These are phyloP conservation scores for Camelus bactrianus DNA, from an alignment of 2,113 vertebrate genomes.

Conservation along the genomic window DNA sequence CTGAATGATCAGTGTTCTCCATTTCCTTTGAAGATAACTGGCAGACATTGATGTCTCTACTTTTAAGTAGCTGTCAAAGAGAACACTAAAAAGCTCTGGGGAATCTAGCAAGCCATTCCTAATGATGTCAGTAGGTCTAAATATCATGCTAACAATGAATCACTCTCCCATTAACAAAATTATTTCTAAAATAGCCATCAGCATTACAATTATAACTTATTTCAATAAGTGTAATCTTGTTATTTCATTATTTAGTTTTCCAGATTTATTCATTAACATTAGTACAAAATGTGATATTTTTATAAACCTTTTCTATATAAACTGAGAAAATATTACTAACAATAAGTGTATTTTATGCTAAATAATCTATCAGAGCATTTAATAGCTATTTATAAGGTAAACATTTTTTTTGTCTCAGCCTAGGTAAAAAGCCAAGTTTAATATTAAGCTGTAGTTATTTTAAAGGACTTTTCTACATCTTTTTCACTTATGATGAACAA, in stretches of 20 bases:
- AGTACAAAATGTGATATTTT: background rate
- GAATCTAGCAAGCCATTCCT: background rate
- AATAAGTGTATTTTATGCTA: background rate
- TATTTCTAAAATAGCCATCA: background rate
- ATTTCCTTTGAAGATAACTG: background rate
- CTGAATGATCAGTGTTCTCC: background rate
- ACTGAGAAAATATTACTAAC: background rate
- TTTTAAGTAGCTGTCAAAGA: background rate
- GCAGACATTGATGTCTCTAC: background rate
- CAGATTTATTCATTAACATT: background rate
- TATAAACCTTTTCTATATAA: background rate
- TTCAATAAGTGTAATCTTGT: background rate
- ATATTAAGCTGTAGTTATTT: background rate
- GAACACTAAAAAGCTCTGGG: background rate
- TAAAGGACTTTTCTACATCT: background rate
- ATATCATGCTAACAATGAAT: background rate
- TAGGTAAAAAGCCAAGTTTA: background rate
- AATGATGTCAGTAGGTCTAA: background rate
- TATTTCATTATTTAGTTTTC: background rate
- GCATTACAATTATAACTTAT: background rate
- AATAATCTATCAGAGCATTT: background rate
- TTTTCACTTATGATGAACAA: background rate
- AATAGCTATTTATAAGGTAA: background rate
- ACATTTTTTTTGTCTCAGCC: background rate
- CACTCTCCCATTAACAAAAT: conserved; percentile 5